Base-by-base conservation (phyloP, 2,797 vertebrate species). In the Falco naumanni region DNA sequence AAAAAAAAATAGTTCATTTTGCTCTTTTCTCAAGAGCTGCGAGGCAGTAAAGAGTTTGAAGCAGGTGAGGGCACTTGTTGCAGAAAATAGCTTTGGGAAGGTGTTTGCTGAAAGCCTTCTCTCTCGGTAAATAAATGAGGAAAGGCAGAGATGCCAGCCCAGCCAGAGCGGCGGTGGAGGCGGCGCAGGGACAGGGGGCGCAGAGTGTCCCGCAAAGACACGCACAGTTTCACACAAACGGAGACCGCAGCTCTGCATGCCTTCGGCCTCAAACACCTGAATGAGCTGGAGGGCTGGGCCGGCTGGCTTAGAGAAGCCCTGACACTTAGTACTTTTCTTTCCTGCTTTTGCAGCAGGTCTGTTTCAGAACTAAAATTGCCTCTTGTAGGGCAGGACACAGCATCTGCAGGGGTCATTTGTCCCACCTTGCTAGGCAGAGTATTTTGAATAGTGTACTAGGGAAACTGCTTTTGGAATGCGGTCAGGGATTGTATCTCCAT, bases 401-500 rank as follows among this genome's bases (percentile, higher is more conserved):
- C 28, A 2, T 19, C 53, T 5, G 34, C 9, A 11, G 33, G 41
- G 41, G 16, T 16, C 41, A 16, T 16, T 43, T 3, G 16, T 71
- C 83, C 69, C 1, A 0, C 25, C n/a, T 70, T 26, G 18, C 24
- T 37, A 43, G 8, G 54, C 10, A 16, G 26, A 70, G 25, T 39
- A 14, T 20, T 76, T 11, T 11, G 8, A 22, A 11, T 56, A 6
- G 33, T 28, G 2, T 21, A 3, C 7, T 37, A 39, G 39, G 54
- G 84, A 76, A 79, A n/a, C 37, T 18, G 54, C 37, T 34, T 63
- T 6, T 7, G 47, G 57, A 34, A 61, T 8, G 12, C 0, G 21
- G 16, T 18, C n/a, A 3, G 0, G 9, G 63, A 1, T 59, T 28
- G 0, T 3, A 2, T 16, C 56, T 22, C 39, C 51, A 0, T 1